Percentiles rank a stretch among this genome's conserved stretches.
Conservation (phyloP, 64 coral and sea anemone genomes). For the Stichodactyla helianthus region DNA sequence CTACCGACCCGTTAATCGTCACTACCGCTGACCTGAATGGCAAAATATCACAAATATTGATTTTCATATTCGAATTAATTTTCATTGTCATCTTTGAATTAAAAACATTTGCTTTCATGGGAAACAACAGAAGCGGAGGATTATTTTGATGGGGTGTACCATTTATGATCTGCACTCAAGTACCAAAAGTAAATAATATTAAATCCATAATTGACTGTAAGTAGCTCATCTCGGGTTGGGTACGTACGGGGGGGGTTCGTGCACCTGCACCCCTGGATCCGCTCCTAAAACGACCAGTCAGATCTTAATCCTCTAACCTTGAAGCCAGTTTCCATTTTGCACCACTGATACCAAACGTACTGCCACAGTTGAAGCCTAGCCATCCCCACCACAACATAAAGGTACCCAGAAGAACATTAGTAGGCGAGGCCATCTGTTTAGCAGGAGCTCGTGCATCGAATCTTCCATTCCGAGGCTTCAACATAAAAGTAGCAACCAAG, state of each 20-base stretch:
- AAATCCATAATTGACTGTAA: no score
- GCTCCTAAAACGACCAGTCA: background rate
- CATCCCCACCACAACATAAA: slow-evolving; percentile 95
- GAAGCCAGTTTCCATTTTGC: slow-evolving; percentile 48
- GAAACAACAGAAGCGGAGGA: no score
- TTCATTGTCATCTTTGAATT: background rate
- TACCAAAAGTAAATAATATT: background rate
- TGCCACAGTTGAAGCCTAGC: slow-evolving; percentile 85
- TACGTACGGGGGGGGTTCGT: background rate
- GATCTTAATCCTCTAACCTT: background rate
- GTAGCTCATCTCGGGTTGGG: no score
- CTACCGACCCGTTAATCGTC: slow-evolving; percentile 52
- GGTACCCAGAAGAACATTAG: slow-evolving; percentile 75
- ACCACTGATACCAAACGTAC: slow-evolving; percentile 80
- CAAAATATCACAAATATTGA: background rate
- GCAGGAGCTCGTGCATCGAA: slow-evolving; percentile 28
- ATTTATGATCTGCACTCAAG: no score
- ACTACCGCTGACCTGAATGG: slow-evolving; percentile 40
- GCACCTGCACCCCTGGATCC: background rate
- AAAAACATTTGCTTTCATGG: background rate
- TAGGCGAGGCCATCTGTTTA: slow-evolving; percentile 55
- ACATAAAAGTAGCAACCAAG: slow-evolving; percentile 56
- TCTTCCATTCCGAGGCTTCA: slow-evolving; percentile 53
- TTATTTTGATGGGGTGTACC: no score
- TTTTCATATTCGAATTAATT: background rate